Evolutionary conservation across 2,113 vertebrate genomes (phyloP).

Genomic region (Eurypyga helias): DNA sequence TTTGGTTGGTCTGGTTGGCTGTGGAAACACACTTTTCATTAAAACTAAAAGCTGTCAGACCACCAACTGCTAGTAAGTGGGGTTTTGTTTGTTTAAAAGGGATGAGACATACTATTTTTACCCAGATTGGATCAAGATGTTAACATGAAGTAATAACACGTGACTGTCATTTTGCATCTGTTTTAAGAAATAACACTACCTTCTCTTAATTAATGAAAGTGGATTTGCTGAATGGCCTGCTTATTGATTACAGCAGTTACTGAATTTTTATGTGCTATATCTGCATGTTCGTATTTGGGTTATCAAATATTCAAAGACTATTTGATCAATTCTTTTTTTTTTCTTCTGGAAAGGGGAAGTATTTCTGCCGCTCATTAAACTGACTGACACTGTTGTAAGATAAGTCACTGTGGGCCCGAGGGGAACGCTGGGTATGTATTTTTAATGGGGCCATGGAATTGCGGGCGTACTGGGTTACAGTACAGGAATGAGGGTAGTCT

Average conservation of each 20-base stretch:
- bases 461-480: background rate
- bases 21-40: conserved; percentile 5
- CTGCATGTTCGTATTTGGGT: conserved; percentile 46
- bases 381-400: conserved; percentile 28
- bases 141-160: conserved; percentile 24
- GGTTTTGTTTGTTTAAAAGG: conserved; percentile 34
- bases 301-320: conserved; percentile 68
- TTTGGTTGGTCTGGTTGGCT: background rate
- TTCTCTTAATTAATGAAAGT: conserved; percentile 59
- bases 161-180: conserved; percentile 28
- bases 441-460: background rate
- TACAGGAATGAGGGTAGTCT: background rate
- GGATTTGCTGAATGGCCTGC: conserved; percentile 40
- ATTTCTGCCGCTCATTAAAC: conserved; percentile 36
- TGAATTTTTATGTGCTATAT: conserved; percentile 71
- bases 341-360: conserved; percentile 45
- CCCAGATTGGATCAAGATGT: background rate
- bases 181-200: conserved; percentile 21
- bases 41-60: background rate
- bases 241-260: conserved; percentile 70
- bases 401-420: background rate
- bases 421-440: background rate
- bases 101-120: conserved; percentile 8
- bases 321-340: conserved; percentile 48
- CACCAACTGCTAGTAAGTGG: background rate